These are phyloP conservation scores for Amia ocellicauda DNA, from an alignment of 2,113 vertebrate genomes.

Conservation along the genomic window DNA sequence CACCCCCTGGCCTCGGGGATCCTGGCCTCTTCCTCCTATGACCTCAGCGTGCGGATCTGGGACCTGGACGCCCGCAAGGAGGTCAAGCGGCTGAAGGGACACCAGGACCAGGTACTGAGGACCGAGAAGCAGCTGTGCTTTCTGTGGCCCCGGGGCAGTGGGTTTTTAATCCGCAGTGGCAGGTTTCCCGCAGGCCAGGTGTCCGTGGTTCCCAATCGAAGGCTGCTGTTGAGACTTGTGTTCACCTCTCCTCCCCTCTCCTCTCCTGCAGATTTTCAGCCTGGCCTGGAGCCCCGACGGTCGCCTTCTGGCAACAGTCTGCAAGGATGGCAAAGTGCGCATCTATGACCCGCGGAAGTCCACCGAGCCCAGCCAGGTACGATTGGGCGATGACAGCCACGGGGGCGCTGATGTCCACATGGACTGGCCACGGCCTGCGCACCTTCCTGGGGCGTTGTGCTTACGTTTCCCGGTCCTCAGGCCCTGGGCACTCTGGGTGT, in stretches of 20 bases:
- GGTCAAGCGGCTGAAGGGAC: constrained; percentile 73
- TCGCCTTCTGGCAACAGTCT: constrained; percentile 78
- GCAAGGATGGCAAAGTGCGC: constrained; percentile 83
- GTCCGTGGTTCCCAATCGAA: too few species aligned
- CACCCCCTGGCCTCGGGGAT: constrained; percentile 79
- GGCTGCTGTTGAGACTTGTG: too few species aligned
- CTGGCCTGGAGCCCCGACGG: constrained; percentile 90
- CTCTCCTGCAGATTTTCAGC: constrained; percentile 75
- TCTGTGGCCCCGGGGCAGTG: too few species aligned
- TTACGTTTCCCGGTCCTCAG: too few species aligned
- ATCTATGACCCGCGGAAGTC: constrained; percentile 79
- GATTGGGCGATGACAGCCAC: background rate
- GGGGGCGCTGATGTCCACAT: background rate
- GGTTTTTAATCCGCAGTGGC: too few species aligned
- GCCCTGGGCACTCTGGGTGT: too few species aligned
- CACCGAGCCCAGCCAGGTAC: constrained; percentile 73
- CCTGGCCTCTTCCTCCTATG: constrained; percentile 89
- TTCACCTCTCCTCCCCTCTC: too few species aligned
- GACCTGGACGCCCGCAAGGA: constrained; percentile 60
- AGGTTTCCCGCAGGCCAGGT: too few species aligned
- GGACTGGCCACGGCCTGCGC: too few species aligned
- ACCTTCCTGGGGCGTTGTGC: too few species aligned
- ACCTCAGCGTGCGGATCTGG: constrained; percentile 85
- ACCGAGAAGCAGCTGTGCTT: background rate
- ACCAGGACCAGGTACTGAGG: constrained; percentile 80